Base-by-base conservation (phyloP, 2,888 invertebrate species). In the Ichneumon xanthorius region DNA sequence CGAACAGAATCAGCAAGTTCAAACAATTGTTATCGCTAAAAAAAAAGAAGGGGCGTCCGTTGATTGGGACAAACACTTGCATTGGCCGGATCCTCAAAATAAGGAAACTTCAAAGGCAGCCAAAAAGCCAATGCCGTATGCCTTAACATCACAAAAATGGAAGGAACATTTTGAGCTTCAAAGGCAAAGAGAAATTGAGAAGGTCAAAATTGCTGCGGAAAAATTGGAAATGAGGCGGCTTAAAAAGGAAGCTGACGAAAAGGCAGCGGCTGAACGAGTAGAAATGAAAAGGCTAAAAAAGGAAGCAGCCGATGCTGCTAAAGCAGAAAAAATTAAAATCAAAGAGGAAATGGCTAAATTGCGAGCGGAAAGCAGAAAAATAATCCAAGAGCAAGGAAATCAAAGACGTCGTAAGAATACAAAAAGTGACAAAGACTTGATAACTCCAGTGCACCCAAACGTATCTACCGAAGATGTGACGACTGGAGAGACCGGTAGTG, bases 81-180 rank as follows among this genome's bases (percentile, higher is more conserved):
- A 61, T 14, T 61, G 61, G 26, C 16, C 61, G 9, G 61, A 61
- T 6, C 22, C 61, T 61, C 11, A 26, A 26, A 26, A 61, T 26
- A 7, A 6, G 61, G 30, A 14, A 22, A 61, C 30, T 61, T 26
- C 22, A 30, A 30, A 14, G 22, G 4, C 61, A 61, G 30, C 22
- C 4, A 61, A 61, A 61, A 61, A 61, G 26, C 30, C 30, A 11
- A 61, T 61, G 61, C 61, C 61, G 61, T 61, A 61, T 61, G 61
- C 61, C 26, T 61, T 61, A 4, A 61, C 61, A 4, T 61, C 30
- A 6, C 22, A 61, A 61, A 61, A 61, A 26, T 61, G 61, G 61
- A 61, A 61, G 26, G 26, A 61, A 61, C 61, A 61, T 61, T 61
- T 61, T 26, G 61, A 61, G 26, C 61, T 61, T 14, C 61, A 61